Base-by-base conservation (phyloP, 2,797 vertebrate species). In the Myiothlypis coronata region DNA sequence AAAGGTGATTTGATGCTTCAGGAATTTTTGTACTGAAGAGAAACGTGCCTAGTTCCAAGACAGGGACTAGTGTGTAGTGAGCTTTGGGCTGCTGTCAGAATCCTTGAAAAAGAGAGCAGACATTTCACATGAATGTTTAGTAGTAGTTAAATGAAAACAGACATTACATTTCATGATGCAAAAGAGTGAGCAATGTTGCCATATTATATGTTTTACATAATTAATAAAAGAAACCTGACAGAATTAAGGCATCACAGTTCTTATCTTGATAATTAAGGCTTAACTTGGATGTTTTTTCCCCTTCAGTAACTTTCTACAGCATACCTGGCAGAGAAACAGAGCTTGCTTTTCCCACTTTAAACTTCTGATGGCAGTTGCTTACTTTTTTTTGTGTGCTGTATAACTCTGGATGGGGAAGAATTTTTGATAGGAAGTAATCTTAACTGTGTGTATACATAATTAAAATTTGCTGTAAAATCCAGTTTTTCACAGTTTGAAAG, bases 181-280 rank as follows among this genome's bases (percentile, higher is more conserved):
- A 14, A 67, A 30, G 24, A 32, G 6, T 47, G 23, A 55, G 32
- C 19, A 35, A 0, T 37, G 1, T 21, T 87, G 11, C 13, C 1
- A 1, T 43, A 2, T 14, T 12, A 0, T 5, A 11, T 0, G 0
- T 34, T 55, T 52, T 70, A 32, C 3, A 0, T 41, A 27, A 59
- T 26, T 52, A 12, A 12, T 63, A 28, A 77, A 64, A 57, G 9
- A 37, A 8, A 53, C 13, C 2, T 44, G 12, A 44, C 5, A 32
- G 11, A 86, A 41, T 30, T 80, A 22, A 89, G 63, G 6, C 3
- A 60, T 11, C 2, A 5, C 1, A 1, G 1, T 56, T 53, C 3
- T 49, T 80, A 14, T 19, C 9, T 14, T 75, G 9, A 4, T 87
- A 67, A 49, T 80, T 43, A 80, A 75, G 30, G 8, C 10, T 27